Conservation (phyloP, 2,113 vertebrate species). For the Pristiophorus japonicus region DNA sequence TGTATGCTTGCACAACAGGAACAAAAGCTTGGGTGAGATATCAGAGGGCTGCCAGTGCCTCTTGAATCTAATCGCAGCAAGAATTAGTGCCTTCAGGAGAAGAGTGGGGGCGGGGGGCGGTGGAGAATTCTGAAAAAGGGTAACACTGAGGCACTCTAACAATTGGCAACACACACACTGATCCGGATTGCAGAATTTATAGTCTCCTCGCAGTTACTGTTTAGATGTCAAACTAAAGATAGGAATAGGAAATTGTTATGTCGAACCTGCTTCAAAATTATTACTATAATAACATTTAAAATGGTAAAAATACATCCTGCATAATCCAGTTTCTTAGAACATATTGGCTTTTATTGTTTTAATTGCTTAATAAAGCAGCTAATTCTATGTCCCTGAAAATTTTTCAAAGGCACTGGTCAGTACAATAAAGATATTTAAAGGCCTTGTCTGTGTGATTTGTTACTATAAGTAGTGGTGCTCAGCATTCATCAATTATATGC, state of each 20-base stretch:
- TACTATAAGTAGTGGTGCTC: slow-evolving; percentile 55
- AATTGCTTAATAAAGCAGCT: neutral
- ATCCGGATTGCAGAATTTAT: neutral
- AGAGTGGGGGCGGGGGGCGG: neutral
- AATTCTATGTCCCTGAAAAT: neutral
- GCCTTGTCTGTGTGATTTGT: slow-evolving; percentile 40
- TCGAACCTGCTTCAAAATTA: neutral
- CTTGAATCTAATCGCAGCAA: neutral
- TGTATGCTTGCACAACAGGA: neutral
- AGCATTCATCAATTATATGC: slow-evolving; percentile 47
- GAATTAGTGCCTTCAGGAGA: neutral
- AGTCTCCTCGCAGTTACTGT: neutral
- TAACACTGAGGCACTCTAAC: neutral
- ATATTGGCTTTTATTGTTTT: neutral
- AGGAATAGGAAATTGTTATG: neutral
- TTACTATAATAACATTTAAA: slow-evolving; percentile 14
- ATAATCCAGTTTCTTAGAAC: neutral
- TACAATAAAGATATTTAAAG: neutral
- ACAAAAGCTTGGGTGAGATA: neutral
- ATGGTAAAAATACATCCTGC: neutral
- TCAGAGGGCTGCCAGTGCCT: neutral
- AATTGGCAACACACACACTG: neutral
- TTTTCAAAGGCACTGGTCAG: neutral
- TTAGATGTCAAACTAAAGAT: neutral
- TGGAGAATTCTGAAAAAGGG: neutral